A percentile compares a stretch with the other conserved stretches of the same genome.
These are phyloP conservation scores for Ascidia mentula DNA, from an alignment of 23 tunicate genomes.

Conservation along the genomic window DNA sequence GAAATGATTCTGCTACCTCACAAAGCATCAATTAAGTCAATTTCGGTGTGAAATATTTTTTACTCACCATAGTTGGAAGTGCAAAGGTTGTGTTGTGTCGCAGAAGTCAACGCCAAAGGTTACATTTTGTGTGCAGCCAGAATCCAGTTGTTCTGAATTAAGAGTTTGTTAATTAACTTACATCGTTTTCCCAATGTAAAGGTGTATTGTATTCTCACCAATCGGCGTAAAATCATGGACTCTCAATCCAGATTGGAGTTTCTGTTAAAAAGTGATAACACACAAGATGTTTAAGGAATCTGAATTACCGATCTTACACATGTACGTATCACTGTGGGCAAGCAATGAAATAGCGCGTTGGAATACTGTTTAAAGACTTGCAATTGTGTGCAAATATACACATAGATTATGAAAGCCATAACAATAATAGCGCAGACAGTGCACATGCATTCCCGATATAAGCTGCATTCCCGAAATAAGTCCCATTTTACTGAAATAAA, in stretches of 20 bases:
- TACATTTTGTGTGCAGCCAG: slow-evolving; percentile 41
- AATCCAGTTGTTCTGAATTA: slow-evolving; percentile 41
- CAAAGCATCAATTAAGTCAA: neutral
- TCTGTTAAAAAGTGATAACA: slow-evolving; percentile 36
- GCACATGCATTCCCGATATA: too few species aligned
- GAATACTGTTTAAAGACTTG: too few species aligned
- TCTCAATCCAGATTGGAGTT: slow-evolving; percentile 66
- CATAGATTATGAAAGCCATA: too few species aligned
- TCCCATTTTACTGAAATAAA: too few species aligned
- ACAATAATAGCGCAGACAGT: too few species aligned
- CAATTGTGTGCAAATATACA: too few species aligned
- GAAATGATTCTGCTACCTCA: neutral
- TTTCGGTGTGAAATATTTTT: neutral
- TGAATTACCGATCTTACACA: too few species aligned
- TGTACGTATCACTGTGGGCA: too few species aligned
- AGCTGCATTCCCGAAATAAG: too few species aligned
- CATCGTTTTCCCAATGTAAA: neutral
- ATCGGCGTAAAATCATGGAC: slow-evolving; percentile 74
- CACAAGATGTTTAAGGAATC: neutral
- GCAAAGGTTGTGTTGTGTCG: slow-evolving; percentile 83
- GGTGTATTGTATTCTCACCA: too few species aligned
- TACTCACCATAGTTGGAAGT: slow-evolving; percentile 75
- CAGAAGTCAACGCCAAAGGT: slow-evolving; percentile 84
- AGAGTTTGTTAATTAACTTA: neutral
- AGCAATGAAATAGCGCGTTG: too few species aligned